Percentiles rank a stretch among this genome's conserved stretches.
Conservation (phyloP, 2,888 invertebrate species). For the Molorchus minor region DNA sequence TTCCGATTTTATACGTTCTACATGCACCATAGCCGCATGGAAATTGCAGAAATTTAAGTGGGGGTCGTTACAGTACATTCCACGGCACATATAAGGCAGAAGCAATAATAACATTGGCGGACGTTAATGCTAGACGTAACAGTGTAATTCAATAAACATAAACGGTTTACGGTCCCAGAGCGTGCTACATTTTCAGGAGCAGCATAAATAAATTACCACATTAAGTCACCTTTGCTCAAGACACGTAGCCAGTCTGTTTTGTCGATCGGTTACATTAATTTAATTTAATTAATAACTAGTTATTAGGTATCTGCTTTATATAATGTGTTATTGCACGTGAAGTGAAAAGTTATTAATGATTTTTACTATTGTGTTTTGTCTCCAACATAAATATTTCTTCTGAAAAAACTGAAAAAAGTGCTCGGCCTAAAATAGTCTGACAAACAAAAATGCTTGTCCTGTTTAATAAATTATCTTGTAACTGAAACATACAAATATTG, state of each 20-base stretch:
- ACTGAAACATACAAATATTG: too few relatives aligned
- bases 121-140: constrained; percentile 60
- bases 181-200: constrained; percentile 55
- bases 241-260: constrained; percentile 13
- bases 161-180: constrained; percentile 58
- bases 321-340: too few relatives aligned
- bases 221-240: constrained; percentile 20
- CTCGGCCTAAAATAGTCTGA: too few relatives aligned
- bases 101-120: constrained; percentile 55
- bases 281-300: constrained; percentile 11
- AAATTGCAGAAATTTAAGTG: constrained; percentile 33
- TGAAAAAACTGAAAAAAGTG: too few relatives aligned
- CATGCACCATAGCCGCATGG: constrained; percentile 32
- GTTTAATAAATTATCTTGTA: too few relatives aligned
- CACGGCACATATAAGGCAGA: constrained; percentile 38
- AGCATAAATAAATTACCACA: constrained; percentile 48
- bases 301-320: too few relatives aligned
- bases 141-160: constrained; percentile 61
- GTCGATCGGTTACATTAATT: constrained; percentile 9
- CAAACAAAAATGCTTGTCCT: too few relatives aligned
- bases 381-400: too few relatives aligned
- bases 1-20: constrained; percentile 33
- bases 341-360: too few relatives aligned
- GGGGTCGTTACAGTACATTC: constrained; percentile 12
- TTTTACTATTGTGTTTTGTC: too few relatives aligned